Evolutionary conservation across 2,113 vertebrate species (phyloP).

Genomic region (Daubentonia madagascariensis): DNA sequence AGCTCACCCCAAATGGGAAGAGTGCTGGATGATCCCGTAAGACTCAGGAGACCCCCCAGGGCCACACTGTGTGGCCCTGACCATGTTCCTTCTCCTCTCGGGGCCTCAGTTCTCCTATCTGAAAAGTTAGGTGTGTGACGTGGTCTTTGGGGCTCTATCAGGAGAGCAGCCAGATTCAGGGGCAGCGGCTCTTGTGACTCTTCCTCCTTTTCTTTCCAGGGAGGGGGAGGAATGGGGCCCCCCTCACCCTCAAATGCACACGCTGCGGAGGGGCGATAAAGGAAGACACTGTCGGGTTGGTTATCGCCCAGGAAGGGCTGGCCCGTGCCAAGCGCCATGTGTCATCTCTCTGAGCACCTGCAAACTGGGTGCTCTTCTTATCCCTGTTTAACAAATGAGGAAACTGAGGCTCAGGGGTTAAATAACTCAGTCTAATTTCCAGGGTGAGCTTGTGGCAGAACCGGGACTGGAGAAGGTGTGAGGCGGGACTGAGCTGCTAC

Average conservation of each 20-base stretch:
- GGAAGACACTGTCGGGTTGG: not conserved
- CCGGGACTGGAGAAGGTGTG: not conserved
- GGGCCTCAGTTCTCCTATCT: not conserved
- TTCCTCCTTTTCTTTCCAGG: not conserved
- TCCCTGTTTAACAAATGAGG: not conserved
- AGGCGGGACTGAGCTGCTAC: not conserved
- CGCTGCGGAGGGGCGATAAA: not conserved
- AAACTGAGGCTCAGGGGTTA: not conserved
- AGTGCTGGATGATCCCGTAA: accelerated
- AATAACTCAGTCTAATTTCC: not conserved
- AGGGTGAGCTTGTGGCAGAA: not conserved
- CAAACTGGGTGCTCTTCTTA: too few species aligned
- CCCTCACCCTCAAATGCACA: not conserved
- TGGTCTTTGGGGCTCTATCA: not conserved
- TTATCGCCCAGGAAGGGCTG: not conserved
- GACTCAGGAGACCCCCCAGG: not conserved
- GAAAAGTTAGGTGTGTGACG: not conserved
- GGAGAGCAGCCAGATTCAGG: not conserved
- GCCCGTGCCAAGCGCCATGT: accelerated
- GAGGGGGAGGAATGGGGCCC: too few species aligned
- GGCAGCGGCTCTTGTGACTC: not conserved
- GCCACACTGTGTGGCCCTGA: not conserved
- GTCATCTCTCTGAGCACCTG: not conserved
- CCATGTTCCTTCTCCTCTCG: not conserved
- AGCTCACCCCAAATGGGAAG: not conserved